These are phyloP conservation scores for Megaceryle alcyon DNA, from an alignment of 2,797 vertebrate genomes.

Conservation along the genomic window DNA sequence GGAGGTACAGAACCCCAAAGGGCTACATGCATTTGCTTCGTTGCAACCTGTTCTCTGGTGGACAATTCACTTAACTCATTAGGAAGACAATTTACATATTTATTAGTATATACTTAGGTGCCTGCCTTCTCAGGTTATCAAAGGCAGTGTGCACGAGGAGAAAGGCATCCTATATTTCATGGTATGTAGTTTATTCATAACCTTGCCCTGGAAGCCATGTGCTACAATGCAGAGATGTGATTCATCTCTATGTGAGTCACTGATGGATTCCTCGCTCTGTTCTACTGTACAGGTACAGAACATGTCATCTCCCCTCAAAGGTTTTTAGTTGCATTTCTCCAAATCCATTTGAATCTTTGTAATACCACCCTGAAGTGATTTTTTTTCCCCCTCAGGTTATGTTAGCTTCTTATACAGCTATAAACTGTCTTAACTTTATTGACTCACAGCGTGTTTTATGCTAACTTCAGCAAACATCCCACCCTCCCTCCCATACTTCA, in stretches of 20 bases:
- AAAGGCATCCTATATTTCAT: background rate
- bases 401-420: background rate
- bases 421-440: conserved; percentile 4
- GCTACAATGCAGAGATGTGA: background rate
- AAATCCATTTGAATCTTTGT: background rate
- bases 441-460: background rate
- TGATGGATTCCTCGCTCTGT: background rate
- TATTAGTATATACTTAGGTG: background rate
- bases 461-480: background rate
- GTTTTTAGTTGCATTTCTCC: background rate
- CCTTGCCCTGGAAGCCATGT: background rate
- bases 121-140: background rate
- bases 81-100: background rate
- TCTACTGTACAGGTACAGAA: background rate
- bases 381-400: background rate
- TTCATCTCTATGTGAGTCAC: background rate
- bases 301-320: background rate
- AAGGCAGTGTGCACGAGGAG: background rate
- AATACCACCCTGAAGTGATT: background rate
- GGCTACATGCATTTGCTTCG: background rate
- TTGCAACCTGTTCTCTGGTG: background rate
- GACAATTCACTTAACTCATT: background rate
- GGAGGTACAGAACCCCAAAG: background rate
- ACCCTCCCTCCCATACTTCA: background rate
- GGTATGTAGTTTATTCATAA: background rate